Evolutionary conservation across 2,113 vertebrate genomes (phyloP), one percentile per base, ranked within the genome.

Genomic region (Amia ocellicauda): DNA sequence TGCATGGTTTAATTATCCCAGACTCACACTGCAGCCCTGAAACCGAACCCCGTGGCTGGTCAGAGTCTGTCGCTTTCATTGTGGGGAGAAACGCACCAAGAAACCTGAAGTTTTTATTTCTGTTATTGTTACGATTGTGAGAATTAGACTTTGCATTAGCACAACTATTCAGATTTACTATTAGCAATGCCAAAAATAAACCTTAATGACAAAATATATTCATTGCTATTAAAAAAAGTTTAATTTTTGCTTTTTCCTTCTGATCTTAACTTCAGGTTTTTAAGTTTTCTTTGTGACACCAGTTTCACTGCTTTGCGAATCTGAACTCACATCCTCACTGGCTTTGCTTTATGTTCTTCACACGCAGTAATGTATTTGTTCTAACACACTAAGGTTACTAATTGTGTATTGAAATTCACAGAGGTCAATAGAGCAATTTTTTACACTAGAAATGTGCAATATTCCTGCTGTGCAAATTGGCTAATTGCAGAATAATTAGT

Each of bases 1-100:
- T 76, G 74, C 83, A 81, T 75, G 78, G 63, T 78, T 83, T 89
- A 83, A 86, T 63, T 63, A 62, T 57, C 59, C 42, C 27, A 53
- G 45, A 16, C 47, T 41, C 27, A 50, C 58, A 53, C 23, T 28
- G 29, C 40, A 63, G 41, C 61, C 36, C 58, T 40, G 42, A 60
- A 58, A 58, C 29, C 57, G 3, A 43, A 40, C 40, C 42, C 52
- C 31, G 43, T 42, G 58, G 63, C 42, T 58, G 63, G 51, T 53
- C 58, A 51, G 58, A 57, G 40, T 26, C 60, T 66, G 19, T 47
- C 19, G 58, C 43, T 58, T 58, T 45, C 45, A 57, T 57, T 52
- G 23, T 58, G 31, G 14, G 11, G 52, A 52, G 45, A 47, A 16
- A 63, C 41, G 24, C 41, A 28, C 22, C 20, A 63, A 54, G 45